Conservation (phyloP, 2,113 vertebrate species). For the Hydrochoerus hydrochaeris region DNA sequence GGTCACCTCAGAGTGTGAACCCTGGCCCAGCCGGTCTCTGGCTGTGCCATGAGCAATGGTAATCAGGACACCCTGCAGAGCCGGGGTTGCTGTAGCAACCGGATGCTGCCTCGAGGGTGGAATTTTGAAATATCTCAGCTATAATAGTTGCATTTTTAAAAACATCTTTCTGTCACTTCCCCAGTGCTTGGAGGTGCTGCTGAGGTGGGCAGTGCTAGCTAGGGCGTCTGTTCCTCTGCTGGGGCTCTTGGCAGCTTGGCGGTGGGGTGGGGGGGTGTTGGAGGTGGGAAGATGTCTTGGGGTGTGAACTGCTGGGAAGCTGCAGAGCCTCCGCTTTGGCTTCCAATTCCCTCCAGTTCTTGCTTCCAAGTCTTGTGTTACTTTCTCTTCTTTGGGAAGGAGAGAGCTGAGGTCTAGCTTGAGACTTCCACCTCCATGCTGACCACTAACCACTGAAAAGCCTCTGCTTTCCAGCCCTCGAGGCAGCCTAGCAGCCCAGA, state of each 20-base stretch:
- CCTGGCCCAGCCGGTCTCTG: background rate
- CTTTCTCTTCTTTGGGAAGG: background rate
- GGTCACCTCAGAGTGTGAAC: background rate
- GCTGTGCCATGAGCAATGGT: background rate
- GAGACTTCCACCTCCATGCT: background rate
- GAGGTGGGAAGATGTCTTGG: slow-evolving; percentile 20
- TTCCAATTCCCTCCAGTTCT: slow-evolving; percentile 15
- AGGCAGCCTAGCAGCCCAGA: background rate
- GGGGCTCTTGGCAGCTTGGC: slow-evolving; percentile 55
- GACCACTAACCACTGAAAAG: no score
- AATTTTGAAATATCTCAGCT: slow-evolving; percentile 74
- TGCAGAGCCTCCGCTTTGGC: background rate
- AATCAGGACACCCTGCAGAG: slow-evolving; percentile 63
- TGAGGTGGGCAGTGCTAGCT: background rate
- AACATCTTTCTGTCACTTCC: slow-evolving; percentile 47
- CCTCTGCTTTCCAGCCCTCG: background rate
- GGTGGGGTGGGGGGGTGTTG: background rate
- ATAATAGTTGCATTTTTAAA: background rate
- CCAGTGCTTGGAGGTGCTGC: background rate
- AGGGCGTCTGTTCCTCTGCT: background rate
- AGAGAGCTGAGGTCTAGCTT: slow-evolving; percentile 17
- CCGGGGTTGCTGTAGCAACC: slow-evolving; percentile 77
- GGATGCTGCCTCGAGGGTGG: slow-evolving; percentile 62
- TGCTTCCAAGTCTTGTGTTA: slow-evolving; percentile 32
- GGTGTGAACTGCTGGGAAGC: slow-evolving; percentile 39